Conservation (phyloP, 2,113 vertebrate genomes). For the Pycnonotus jocosus region DNA sequence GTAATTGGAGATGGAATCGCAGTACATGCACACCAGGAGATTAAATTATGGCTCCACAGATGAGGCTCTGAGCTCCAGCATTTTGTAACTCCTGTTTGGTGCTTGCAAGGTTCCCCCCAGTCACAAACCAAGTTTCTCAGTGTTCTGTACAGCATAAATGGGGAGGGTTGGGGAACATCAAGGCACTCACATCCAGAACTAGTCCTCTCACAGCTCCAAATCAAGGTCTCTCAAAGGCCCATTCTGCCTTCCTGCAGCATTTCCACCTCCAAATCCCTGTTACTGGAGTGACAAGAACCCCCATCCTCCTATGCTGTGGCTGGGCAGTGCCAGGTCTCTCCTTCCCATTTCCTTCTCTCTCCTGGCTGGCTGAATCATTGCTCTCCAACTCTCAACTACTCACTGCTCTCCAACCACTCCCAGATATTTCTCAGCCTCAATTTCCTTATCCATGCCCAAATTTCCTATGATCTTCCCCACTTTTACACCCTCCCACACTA, state of each 20-base stretch:
- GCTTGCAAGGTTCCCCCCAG: fast-evolving
- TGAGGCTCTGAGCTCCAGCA: neutral
- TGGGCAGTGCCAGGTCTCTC: neutral
- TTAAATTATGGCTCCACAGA: neutral
- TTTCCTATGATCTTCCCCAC: neutral
- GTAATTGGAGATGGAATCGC: neutral
- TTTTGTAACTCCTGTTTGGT: neutral
- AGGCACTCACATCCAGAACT: neutral
- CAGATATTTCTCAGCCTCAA: neutral
- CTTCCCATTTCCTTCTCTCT: neutral
- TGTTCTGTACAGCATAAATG: neutral
- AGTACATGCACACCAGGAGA: neutral
- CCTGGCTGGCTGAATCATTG: neutral
- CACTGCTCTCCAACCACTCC: neutral
- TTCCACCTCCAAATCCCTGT: neutral
- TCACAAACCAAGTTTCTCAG: neutral
- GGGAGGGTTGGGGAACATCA: neutral
- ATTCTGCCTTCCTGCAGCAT: neutral
- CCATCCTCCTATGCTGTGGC: neutral
- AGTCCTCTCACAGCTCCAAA: neutral
- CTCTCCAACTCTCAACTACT: too few species aligned
- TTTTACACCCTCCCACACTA: neutral
- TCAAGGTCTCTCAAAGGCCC: neutral
- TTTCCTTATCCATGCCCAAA: neutral
- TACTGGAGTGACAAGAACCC: fast-evolving